These are phyloP conservation scores for Micrasema longulum DNA, from an alignment of 1,140 invertebrate genomes.

Conservation along the genomic window DNA sequence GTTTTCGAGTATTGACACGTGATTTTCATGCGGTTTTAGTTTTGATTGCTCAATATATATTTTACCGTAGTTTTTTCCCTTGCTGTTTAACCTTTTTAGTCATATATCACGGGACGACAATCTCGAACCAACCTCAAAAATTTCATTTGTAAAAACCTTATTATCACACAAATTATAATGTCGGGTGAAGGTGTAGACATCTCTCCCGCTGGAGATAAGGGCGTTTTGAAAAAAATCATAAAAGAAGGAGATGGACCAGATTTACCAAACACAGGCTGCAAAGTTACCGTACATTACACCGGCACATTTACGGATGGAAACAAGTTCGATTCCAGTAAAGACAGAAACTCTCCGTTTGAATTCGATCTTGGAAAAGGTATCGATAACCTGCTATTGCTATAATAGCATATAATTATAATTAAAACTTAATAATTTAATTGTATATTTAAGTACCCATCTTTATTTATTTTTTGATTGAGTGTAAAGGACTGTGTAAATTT, in stretches of 20 bases:
- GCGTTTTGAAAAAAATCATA: constrained; percentile 87
- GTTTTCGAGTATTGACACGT: constrained; percentile 10
- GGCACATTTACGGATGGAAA: constrained; percentile 92
- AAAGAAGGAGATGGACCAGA: constrained; percentile 78
- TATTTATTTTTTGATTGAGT: too few species aligned
- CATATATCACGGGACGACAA: not conserved
- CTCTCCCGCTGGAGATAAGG: constrained; percentile 51
- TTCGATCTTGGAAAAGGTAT: constrained; percentile 87
- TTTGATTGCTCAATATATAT: constrained; percentile 8
- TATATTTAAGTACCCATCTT: too few species aligned
- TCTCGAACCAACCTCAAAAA: not conserved
- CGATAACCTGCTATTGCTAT: constrained; percentile 3
- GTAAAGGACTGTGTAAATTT: too few species aligned
- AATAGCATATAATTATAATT: too few species aligned
- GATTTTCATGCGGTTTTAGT: constrained; percentile 14
- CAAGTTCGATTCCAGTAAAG: constrained; percentile 93
- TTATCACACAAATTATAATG: constrained; percentile 17
- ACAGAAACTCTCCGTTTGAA: constrained; percentile 84
- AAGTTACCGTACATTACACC: constrained; percentile 92
- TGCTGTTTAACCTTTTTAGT: constrained; percentile 5
- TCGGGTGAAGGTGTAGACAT: constrained; percentile 23
- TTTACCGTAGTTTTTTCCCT: not conserved
- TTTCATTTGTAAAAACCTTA: not conserved
- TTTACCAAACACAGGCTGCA: constrained; percentile 71
- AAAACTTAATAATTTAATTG: too few species aligned